Conservation (phyloP, 92 coral and sea anemone species). For the Actinostola sp. region DNA sequence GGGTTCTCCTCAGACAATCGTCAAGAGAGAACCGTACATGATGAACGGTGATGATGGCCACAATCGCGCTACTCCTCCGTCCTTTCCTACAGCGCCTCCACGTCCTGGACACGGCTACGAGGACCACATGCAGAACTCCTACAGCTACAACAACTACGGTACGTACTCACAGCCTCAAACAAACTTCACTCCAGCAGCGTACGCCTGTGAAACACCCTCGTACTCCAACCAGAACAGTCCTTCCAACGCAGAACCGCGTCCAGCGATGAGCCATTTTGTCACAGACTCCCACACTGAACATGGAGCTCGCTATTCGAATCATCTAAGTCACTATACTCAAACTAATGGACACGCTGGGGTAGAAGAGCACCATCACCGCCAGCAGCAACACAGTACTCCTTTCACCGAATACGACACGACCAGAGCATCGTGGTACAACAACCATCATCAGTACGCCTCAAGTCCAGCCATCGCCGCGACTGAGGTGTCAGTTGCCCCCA, state of each 20-base stretch:
- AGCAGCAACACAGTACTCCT: conserved; percentile 39
- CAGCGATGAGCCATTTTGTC: conserved; percentile 24
- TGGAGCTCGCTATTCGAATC: conserved; percentile 71
- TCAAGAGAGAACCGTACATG: conserved; percentile 64
- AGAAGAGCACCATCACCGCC: conserved; percentile 66
- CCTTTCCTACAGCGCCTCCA: conserved; percentile 82
- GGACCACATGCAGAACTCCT: conserved; percentile 46
- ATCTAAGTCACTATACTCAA: conserved; percentile 80
- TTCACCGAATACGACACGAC: conserved; percentile 74
- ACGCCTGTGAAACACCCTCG: conserved; percentile 66
- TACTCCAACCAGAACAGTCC: conserved; percentile 54
- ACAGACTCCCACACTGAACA: conserved; percentile 55
- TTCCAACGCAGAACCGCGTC: conserved; percentile 30
- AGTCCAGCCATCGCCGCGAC: conserved; percentile 28
- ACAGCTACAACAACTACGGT: conserved; percentile 56
- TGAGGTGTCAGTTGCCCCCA: conserved; percentile 40
- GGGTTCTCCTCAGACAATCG: conserved; percentile 34
- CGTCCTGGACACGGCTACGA: conserved; percentile 77
- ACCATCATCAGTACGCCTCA: conserved; percentile 30
- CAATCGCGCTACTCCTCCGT: conserved; percentile 75
- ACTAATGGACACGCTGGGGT: conserved; percentile 44
- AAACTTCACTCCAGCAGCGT: conserved; percentile 65
- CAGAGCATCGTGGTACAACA: conserved; percentile 68
- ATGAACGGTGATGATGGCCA: conserved; percentile 34
- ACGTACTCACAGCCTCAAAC: conserved; percentile 70